phyloP scores from a whole-genome alignment of 2,113 vertebrate genomes.

The Panurus biarmicus region DNA sequence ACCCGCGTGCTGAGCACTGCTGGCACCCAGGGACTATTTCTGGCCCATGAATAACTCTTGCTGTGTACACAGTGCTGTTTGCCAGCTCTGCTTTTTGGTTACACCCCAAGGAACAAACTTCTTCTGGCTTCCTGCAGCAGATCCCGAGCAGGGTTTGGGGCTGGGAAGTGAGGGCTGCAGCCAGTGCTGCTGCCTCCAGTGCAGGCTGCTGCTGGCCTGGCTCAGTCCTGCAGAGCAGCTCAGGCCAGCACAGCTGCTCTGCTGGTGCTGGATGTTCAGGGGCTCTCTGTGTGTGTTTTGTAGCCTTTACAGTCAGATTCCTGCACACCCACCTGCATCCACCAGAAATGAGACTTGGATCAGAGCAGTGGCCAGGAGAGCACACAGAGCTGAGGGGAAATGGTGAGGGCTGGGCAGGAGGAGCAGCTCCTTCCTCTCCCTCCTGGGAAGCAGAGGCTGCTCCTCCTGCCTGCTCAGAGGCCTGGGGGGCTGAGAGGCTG shows the following conservation, averaged over 20 bases:
- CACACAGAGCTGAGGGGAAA: rapidly evolving
- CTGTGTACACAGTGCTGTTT: background rate
- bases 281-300: background rate
- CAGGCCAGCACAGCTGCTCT: background rate
- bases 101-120: background rate
- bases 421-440: background rate
- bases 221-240: background rate
- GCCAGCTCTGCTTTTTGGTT: background rate
- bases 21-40: constrained; percentile 3
- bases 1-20: background rate
- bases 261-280: rapidly evolving
- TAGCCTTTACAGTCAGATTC: background rate
- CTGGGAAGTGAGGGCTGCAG: background rate
- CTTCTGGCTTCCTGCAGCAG: background rate
- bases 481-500: background rate
- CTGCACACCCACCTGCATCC: rapidly evolving
- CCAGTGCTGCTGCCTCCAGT: background rate
- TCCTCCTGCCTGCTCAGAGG: background rate
- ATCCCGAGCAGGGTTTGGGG: background rate
- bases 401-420: background rate
- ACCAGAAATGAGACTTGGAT: rapidly evolving
- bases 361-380: background rate
- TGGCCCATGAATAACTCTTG: background rate
- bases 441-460: background rate
- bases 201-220: background rate